Percentiles rank a stretch among this genome's conserved stretches.
Conservation (phyloP, 2,888 invertebrate genomes). For the Phlogophora meticulosa region DNA sequence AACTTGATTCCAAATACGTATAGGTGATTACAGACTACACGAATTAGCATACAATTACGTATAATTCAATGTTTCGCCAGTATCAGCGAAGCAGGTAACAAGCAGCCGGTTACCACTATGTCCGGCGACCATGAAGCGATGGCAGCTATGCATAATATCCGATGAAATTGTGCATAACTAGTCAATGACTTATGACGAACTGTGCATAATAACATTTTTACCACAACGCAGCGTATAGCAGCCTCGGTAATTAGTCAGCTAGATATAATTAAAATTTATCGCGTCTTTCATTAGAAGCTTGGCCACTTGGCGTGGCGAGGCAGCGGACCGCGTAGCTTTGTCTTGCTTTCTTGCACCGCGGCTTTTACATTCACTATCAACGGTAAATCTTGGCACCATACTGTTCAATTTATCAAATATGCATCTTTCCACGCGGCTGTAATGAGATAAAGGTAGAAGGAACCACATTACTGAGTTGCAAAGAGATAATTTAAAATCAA, state of each 20-base stretch:
- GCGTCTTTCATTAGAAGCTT: slow-evolving; percentile 83
- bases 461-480: slow-evolving; percentile 22
- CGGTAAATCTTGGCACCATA: slow-evolving; percentile 78
- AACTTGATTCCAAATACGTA: slow-evolving; percentile 32
- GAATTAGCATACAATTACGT: slow-evolving; percentile 58
- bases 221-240: slow-evolving; percentile 64
- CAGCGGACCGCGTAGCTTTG: slow-evolving; percentile 76
- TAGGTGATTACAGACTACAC: slow-evolving; percentile 46
- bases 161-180: slow-evolving; percentile 81
- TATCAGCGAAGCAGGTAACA: slow-evolving; percentile 50
- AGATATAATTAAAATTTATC: slow-evolving; percentile 85
- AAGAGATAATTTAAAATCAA: slow-evolving; percentile 22
- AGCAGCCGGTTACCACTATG: slow-evolving; percentile 44
- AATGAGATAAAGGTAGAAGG: slow-evolving; percentile 51
- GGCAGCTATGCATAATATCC: slow-evolving; percentile 68
- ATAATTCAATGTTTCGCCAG: slow-evolving; percentile 53
- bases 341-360: slow-evolving; percentile 82
- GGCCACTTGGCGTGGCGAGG: slow-evolving; percentile 76
- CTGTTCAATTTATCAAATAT: slow-evolving; percentile 75
- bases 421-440: slow-evolving; percentile 66
- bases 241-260: slow-evolving; percentile 77
- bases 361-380: slow-evolving; percentile 79
- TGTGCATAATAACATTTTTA: slow-evolving; percentile 72
- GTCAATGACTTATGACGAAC: slow-evolving; percentile 76
- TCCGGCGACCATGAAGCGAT: slow-evolving; percentile 63